Conservation (phyloP, 30 jellyfish, hydroid and myxozoan genomes). For the Aurelia aurita region DNA sequence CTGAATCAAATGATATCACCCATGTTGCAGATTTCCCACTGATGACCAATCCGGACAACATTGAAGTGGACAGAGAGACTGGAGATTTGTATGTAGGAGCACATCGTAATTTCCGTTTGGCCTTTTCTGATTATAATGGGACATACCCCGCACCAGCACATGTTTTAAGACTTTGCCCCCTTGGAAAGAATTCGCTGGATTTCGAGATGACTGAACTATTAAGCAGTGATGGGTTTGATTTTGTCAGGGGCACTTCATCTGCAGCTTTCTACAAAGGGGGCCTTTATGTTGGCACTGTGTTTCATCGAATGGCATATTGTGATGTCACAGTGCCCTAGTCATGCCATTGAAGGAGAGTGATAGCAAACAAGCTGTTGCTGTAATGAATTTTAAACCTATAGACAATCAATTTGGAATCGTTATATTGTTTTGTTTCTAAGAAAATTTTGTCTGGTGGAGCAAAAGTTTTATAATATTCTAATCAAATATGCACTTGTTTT, state of each 20-base stretch:
- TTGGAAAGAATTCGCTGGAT: slow-evolving; percentile 32
- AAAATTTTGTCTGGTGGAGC: too few species aligned
- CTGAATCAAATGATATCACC: slow-evolving; percentile 11
- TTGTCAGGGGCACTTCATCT: slow-evolving; percentile 78
- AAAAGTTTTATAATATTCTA: too few species aligned
- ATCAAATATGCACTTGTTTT: too few species aligned
- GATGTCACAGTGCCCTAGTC: slow-evolving; percentile 8
- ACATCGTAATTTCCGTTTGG: slow-evolving; percentile 36
- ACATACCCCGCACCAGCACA: slow-evolving; percentile 67
- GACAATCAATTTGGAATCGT: too few species aligned
- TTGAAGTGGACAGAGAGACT: slow-evolving; percentile 68
- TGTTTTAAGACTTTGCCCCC: slow-evolving; percentile 43
- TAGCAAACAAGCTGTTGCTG: too few species aligned
- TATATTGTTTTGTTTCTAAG: too few species aligned
- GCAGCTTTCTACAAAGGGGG: slow-evolving; percentile 64
- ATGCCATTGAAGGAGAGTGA: too few species aligned
- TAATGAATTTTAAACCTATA: too few species aligned
- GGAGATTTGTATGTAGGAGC: slow-evolving; percentile 81
- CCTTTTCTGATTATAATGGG: slow-evolving; percentile 51
- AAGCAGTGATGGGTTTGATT: slow-evolving; percentile 73
- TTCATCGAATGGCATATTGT: slow-evolving; percentile 84
- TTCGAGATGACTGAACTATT: slow-evolving; percentile 63
- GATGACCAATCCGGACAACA: slow-evolving; percentile 69
- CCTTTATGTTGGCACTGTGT: slow-evolving; percentile 82
- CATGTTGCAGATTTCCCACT: slow-evolving; percentile 21